Evolutionary conservation across 2,888 invertebrate species (phyloP).

Genomic region (Trichopoda pennipes): DNA sequence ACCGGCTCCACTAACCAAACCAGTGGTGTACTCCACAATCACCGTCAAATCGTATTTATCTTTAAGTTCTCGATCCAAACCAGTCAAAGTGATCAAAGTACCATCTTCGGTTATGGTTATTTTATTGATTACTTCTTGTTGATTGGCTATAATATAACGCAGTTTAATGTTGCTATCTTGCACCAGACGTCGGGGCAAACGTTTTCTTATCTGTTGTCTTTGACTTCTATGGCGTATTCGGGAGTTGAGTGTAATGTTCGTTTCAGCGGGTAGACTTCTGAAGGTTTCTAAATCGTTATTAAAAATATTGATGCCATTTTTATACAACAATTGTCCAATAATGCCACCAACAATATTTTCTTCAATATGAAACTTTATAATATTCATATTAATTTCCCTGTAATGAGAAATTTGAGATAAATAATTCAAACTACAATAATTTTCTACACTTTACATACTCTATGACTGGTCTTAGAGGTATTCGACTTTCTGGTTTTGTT

Average conservation of each 20-base stretch:
- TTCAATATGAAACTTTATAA: constrained; percentile 88
- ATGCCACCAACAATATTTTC: constrained; percentile 88
- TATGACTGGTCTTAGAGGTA: constrained; percentile 79
- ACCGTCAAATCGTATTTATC: constrained; percentile 89
- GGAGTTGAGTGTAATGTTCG: constrained; percentile 72
- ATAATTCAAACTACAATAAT: not conserved
- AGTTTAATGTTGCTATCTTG: constrained; percentile 81
- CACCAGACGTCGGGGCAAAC: constrained; percentile 74
- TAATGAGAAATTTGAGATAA: not conserved
- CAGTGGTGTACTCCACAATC: constrained; percentile 89
- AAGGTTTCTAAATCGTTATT: constrained; percentile 75
- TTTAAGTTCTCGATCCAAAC: constrained; percentile 88
- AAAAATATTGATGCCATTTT: constrained; percentile 78
- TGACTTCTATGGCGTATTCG: constrained; percentile 74
- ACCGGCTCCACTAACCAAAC: constrained; percentile 86
- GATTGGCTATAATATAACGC: constrained; percentile 90
- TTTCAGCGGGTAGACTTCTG: constrained; percentile 72
- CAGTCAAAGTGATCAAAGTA: constrained; percentile 88
- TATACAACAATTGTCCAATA: constrained; percentile 87
- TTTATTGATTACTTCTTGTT: constrained; percentile 89
- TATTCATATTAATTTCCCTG: constrained; percentile 86
- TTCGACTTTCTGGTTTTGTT: constrained; percentile 86
- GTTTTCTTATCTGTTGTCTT: constrained; percentile 69
- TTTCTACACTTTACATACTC: constrained; percentile 73
- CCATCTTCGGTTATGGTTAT: constrained; percentile 90